A percentile compares a stretch with the other conserved stretches of the same genome.
Conservation (phyloP, 2,888 invertebrate species). For the Eupithecia subfuscata region DNA sequence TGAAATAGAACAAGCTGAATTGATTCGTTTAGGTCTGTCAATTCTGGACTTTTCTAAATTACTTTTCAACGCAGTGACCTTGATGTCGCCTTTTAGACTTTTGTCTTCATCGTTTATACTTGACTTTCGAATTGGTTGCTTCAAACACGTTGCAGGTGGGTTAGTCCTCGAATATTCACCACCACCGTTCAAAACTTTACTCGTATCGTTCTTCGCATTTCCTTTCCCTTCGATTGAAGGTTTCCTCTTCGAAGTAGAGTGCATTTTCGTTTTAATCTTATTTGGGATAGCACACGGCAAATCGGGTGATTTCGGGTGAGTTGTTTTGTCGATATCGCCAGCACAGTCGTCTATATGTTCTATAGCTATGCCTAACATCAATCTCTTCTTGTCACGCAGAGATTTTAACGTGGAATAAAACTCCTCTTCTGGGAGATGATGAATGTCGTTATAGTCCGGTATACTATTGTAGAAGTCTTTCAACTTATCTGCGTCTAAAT, state of each 20-base stretch:
- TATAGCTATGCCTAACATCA: conserved; percentile 70
- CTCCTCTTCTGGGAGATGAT: conserved; percentile 89
- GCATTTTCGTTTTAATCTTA: conserved; percentile 43
- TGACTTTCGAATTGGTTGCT: conserved; percentile 51
- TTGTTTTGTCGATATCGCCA: conserved; percentile 49
- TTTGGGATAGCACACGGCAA: conserved; percentile 36
- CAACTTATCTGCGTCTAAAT: conserved; percentile 83
- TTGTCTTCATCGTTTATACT: conserved; percentile 43
- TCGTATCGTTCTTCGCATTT: conserved; percentile 42
- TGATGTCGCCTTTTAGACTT: conserved; percentile 49
- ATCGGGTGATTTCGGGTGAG: conserved; percentile 48
- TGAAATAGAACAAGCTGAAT: conserved; percentile 78
- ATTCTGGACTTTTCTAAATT: conserved; percentile 58
- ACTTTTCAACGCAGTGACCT: conserved; percentile 53
- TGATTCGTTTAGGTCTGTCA: conserved; percentile 69
- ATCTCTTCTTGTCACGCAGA: conserved; percentile 86
- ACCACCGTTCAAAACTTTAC: conserved; percentile 33
- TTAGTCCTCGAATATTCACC: conserved; percentile 40
- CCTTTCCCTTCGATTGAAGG: conserved; percentile 49
- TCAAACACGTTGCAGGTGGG: conserved; percentile 52
- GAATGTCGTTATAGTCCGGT: conserved; percentile 90
- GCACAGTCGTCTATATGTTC: conserved; percentile 61
- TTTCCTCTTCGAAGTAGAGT: conserved; percentile 46
- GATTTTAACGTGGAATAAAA: conserved; percentile 89
- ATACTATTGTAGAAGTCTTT: conserved; percentile 91